Evolutionary conservation across 2,797 vertebrate genomes (phyloP).

Genomic region (Meda fulgida): DNA sequence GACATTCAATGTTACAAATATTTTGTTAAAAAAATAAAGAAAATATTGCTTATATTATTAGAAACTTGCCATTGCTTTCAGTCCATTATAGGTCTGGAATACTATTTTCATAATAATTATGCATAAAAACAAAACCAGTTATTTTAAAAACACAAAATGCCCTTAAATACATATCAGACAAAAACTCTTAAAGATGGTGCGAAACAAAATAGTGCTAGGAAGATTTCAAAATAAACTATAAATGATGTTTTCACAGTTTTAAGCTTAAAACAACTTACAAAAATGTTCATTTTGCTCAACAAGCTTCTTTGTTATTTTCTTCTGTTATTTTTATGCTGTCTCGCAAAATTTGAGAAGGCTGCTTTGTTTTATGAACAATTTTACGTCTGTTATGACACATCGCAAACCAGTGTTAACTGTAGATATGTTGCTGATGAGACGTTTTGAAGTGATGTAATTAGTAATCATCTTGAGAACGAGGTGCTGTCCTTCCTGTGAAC

Average conservation of each 20-base stretch:
- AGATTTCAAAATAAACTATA: not conserved
- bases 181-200: not conserved
- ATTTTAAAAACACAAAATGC: not conserved
- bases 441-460: constrained; percentile 3
- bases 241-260: not conserved
- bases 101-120: constrained; percentile 31
- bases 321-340: not conserved
- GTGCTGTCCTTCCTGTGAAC: constrained; percentile 7
- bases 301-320: not conserved
- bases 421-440: not conserved
- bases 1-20: constrained; percentile 26
- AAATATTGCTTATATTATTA: constrained; percentile 2
- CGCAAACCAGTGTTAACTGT: not conserved
- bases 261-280: not conserved
- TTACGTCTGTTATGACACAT: not conserved
- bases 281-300: not conserved
- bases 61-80: not conserved
- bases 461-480: not conserved
- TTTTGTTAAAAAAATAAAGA: constrained; percentile 24
- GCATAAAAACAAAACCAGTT: constrained; percentile 7
- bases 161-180: not conserved
- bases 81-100: not conserved
- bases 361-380: not conserved
- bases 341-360: not conserved
- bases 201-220: not conserved